A percentile compares a stretch with the other conserved stretches of the same genome.
Conservation (phyloP, 2,888 invertebrate genomes). For the Tiphia femorata region DNA sequence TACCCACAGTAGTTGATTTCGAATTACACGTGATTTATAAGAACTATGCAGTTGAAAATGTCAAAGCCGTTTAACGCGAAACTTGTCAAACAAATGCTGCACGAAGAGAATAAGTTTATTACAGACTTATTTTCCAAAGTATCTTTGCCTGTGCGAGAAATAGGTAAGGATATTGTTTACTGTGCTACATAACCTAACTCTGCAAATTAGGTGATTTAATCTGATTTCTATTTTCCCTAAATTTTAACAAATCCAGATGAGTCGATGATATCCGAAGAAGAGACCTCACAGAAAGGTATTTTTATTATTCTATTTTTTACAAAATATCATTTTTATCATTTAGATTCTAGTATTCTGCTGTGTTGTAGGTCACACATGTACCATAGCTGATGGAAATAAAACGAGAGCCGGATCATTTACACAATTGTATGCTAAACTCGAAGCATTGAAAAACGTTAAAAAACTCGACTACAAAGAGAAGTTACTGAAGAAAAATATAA, state of each 20-base stretch:
- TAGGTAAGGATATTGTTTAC: conserved; percentile 60
- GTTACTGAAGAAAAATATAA: conserved; percentile 76
- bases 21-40: conserved; percentile 20
- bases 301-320: conserved; percentile 11
- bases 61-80: conserved; percentile 60
- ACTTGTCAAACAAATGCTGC: conserved; percentile 67
- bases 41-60: conserved; percentile 63
- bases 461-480: conserved; percentile 77
- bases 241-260: conserved; percentile 7
- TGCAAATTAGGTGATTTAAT: not conserved
- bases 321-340: conserved; percentile 9
- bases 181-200: conserved; percentile 32
- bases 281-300: conserved; percentile 10
- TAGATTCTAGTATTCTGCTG: conserved; percentile 1
- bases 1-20: no score
- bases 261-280: not conserved
- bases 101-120: conserved; percentile 74
- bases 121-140: conserved; percentile 73
- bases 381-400: conserved; percentile 34
- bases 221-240: not conserved
- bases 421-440: conserved; percentile 76
- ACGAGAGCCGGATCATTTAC: conserved; percentile 74
- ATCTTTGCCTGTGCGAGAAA: conserved; percentile 71
- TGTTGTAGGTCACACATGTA: conserved; percentile 40
- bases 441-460: conserved; percentile 75